Percentiles rank a stretch among this genome's conserved stretches.
phyloP scores from a whole-genome alignment of 2,797 vertebrate genomes.

The Neosalanx taihuensis region DNA sequence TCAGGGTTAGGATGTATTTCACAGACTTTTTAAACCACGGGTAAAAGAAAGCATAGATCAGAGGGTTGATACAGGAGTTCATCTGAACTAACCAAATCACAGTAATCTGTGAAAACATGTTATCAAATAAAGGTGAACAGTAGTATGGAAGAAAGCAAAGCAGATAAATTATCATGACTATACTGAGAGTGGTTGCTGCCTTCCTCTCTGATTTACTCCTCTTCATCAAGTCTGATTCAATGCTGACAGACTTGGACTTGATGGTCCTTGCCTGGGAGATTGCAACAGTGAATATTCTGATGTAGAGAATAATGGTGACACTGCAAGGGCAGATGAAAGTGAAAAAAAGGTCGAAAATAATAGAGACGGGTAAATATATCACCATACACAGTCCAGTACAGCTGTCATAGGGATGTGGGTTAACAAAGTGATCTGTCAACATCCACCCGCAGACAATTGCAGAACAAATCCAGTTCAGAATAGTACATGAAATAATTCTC shows the following conservation, averaged over 20 bases:
- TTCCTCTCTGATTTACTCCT: slow-evolving; percentile 51
- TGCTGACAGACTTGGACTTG: slow-evolving; percentile 2
- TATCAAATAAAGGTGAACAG: slow-evolving; percentile 47
- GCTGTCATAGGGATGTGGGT: slow-evolving; percentile 34
- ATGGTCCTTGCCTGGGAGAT: slow-evolving; percentile 53
- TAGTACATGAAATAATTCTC: no score
- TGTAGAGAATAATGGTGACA: slow-evolving; percentile 52
- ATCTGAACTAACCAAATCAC: no score
- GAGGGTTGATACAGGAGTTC: no score
- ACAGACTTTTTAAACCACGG: no score
- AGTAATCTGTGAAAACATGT: no score
- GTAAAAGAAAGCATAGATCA: no score
- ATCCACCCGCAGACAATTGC: slow-evolving; percentile 42
- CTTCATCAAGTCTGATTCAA: not conserved
- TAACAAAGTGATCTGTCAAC: slow-evolving; percentile 38
- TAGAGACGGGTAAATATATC: slow-evolving; percentile 30
- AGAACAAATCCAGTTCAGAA: slow-evolving; percentile 54
- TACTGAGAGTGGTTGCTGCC: no score
- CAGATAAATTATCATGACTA: no score
- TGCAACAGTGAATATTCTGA: slow-evolving; percentile 51
- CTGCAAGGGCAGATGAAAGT: slow-evolving; percentile 53
- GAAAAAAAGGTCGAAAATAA: slow-evolving; percentile 46
- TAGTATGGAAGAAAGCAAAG: slow-evolving; percentile 58
- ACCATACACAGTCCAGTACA: slow-evolving; percentile 56
- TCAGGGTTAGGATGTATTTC: no score